A percentile compares a stretch with the other conserved stretches of the same genome.
These are phyloP conservation scores for Acanthis flammea DNA, from an alignment of 2,797 vertebrate species.

Conservation along the genomic window DNA sequence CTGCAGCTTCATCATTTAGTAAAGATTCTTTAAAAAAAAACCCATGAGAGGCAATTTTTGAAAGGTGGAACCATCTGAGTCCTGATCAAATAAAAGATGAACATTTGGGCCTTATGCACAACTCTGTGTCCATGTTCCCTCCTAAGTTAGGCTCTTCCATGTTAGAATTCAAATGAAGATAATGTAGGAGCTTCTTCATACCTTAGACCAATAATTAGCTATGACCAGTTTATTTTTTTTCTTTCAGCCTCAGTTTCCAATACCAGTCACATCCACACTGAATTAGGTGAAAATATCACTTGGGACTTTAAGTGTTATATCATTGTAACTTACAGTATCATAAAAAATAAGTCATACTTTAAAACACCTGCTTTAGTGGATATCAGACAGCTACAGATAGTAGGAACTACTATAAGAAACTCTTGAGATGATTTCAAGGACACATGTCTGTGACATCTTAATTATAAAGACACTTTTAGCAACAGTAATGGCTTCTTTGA, in stretches of 20 bases:
- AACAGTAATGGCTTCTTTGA: background rate
- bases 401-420: background rate
- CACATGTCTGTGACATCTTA: accelerated
- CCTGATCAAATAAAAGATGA: background rate
- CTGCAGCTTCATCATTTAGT: background rate
- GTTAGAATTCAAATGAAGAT: background rate
- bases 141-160: background rate
- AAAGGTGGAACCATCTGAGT: background rate
- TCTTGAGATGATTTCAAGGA: background rate
- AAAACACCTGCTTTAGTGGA: background rate
- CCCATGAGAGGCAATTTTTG: background rate
- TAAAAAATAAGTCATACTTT: background rate
- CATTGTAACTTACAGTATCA: background rate
- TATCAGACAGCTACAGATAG: background rate
- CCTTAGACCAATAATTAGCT: background rate
- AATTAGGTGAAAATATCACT: background rate
- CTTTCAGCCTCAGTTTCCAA: background rate
- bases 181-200: accelerated
- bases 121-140: background rate
- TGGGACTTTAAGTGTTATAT: background rate
- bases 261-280: background rate
- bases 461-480: background rate
- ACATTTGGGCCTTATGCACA: background rate
- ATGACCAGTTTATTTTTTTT: background rate
- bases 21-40: background rate